Base-by-base conservation (phyloP, 2,113 vertebrate genomes). In the Vidua chalybeata region DNA sequence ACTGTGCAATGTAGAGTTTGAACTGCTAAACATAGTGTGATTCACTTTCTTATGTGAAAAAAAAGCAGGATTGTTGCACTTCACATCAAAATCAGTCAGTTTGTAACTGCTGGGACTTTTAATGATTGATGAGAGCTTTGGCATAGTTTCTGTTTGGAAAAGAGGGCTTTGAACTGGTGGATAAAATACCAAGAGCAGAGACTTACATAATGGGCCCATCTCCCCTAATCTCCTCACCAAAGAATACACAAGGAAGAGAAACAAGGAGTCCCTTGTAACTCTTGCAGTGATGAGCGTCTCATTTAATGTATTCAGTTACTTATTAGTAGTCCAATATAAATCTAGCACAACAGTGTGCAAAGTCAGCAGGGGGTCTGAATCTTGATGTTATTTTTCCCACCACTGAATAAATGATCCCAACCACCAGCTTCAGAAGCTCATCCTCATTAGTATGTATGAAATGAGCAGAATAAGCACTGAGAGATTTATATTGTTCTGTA, bases 381-480 rank as follows among this genome's bases (percentile, higher is more conserved):
- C 93, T 93, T 96, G 90, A 84, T 93, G 92, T 88, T 96, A 90
- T 97, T 96, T 97, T 96, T 95, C 96, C 96, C 90, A 95, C 81
- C n/a, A 2, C 90, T 95, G 93, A 96, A 97, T 96, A 96, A 97
- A 97, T 96, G 93, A 97, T 96, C 93, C 90, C 71, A 83, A 84
- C 81, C 84, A 94, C 85, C 82, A 95, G 69, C 89, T 94, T 91
- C 49, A n/a, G 78, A 94, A 51, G 28, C 77, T 90, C 27, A 20
- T 83, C 94, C 96, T 98, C 86, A 96, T 98, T 97, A 98, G 96
- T 96, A 98, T 97, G 95, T 85, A 97, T 95, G 97, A 97, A 96
- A 93, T 85, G 89, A 97, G 83, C 26, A 35, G 77, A 97, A 94
- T 94, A 94, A 96, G 90, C 96, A 96, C 74, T n/a, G 41, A 55